Evolutionary conservation across 1,140 invertebrate species (phyloP), one percentile per base, ranked within the genome.

Genomic region (Melanaphis sacchari): DNA sequence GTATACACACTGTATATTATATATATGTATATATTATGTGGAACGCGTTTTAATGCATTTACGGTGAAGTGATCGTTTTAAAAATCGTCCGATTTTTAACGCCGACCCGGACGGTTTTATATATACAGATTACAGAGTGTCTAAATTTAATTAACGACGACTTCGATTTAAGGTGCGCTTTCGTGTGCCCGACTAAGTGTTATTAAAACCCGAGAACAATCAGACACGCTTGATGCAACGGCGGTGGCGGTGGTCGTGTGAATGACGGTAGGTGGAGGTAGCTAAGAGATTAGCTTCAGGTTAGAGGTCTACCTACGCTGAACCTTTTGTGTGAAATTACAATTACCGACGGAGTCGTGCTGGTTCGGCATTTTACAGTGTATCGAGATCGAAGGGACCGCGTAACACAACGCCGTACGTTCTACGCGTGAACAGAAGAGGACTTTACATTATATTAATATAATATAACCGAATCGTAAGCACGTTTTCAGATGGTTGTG

Each of bases 21-120:
- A 21, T 24, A 26, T 9, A 36, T 41, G 11, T 26, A 21, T 66
- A 66, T n/a, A n/a, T 49, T 76, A 21, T 11, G 11, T n/a, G 59
- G 1, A 24, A 24, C 38, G 40, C n/a, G 36, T 40, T 49, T 84
- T 40, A 40, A 84, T 82, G 38, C 81, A 21, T 82, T 38, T 82
- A 40, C 38, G 22, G 22, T 9, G 36, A 9, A 38, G 7, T 22
- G 38, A 40, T 40, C 24, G 36, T 4, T 11, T 22, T 41, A 31
- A 84, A 40, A 84, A 84, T 41, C 82, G 82, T 41, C 1, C 82
- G 82, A 26, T 84, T 84, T 76, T 84, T 84, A 84, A 41, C 82
- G 24, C 82, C 82, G 82, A 24, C 7, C 8, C 82, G 38, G 40
- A 6, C 15, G 31, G 31, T 76, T 21, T n/a, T 36, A 76, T 76